phyloP scores from a whole-genome alignment of 2,797 vertebrate genomes.

The Masticophis lateralis region DNA sequence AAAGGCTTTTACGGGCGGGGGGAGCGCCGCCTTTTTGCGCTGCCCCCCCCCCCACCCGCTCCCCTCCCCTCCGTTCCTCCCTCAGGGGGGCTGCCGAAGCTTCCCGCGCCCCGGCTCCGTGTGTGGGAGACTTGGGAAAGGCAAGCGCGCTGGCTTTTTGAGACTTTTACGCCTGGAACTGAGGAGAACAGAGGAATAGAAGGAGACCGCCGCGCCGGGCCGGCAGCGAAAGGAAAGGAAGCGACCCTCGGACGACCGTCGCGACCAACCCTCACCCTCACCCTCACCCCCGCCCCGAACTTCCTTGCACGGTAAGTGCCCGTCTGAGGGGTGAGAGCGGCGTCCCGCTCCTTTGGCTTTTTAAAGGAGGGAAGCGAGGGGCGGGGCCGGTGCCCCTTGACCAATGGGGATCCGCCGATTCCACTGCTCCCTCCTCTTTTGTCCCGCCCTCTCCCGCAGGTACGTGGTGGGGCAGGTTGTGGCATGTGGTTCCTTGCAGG shows the following conservation, averaged over 20 bases:
- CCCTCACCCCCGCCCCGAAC: neutral
- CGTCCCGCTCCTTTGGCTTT: neutral
- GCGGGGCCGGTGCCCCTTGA: neutral
- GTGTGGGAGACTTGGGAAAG: neutral
- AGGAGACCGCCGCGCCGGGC: no score
- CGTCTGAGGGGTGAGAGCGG: neutral
- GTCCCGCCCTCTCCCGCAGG: neutral
- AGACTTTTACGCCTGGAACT: neutral
- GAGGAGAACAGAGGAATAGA: neutral
- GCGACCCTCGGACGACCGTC: neutral
- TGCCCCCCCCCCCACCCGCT: no score
- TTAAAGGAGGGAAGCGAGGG: neutral
- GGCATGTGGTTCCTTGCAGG: neutral
- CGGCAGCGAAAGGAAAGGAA: neutral
- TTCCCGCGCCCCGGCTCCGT: neutral
- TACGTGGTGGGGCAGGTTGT: neutral
- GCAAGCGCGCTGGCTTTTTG: neutral
- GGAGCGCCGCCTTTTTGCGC: neutral
- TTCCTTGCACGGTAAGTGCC: slow-evolving; percentile 53
- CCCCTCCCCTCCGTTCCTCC: no score
- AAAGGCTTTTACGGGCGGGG: no score
- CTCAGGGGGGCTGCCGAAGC: neutral
- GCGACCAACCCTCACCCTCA: neutral
- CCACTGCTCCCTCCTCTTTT: neutral
- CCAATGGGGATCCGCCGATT: neutral